Base-by-base conservation (phyloP, 37 sponge, comb jelly and placozoan genomes). In the Halisarca cf. caerulea region DNA sequence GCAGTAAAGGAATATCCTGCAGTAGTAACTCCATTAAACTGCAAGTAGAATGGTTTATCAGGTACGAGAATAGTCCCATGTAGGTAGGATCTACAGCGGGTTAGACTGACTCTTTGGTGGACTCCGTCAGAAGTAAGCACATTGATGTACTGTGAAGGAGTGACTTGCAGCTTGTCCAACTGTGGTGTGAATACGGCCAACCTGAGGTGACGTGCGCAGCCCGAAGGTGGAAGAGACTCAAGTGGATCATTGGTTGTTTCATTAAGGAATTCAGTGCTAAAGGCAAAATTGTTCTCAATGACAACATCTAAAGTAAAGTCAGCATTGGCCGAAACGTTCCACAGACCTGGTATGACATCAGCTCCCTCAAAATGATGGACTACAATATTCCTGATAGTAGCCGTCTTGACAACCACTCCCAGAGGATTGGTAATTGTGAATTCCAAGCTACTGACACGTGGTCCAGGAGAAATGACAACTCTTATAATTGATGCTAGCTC, bases 181-280 rank as follows among this genome's bases (percentile, higher is more conserved):
- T 40, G 24, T 21, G 21, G 42, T 2, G 77, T 36, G 77, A 74
- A 74, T n/a, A 74, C 6, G 32, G 44, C 20, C 25, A 74, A 2
- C 1, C 20, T 38, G 24, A 44, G 41, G 23, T 33, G 21, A 47
- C 6, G 51, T 47, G 51, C 51, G 24, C 77, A 74, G 25, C 77
- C 77, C 38, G 77, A 44, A 6, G 77, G 77, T n/a, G 77, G 42
- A 11, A 74, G 77, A 74, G 77, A 36, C n/a, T 40, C 3, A 7
- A 74, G 1, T 4, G 77, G 77, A 20, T 40, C 45, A 41, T 38
- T n/a, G 24, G 77, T 40, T 40, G 42, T 74, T 37, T 33, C 24
- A 23, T 18, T 40, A 9, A 74, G 36, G n/a, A 74, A 20, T 11
- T 74, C 77, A 37, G 41, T 21, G 25, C 41, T 40, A 41, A 74